Base-by-base conservation (phyloP, 2,113 vertebrate species). In the rabbit (Oryctolagus cuniculus) region DNA sequence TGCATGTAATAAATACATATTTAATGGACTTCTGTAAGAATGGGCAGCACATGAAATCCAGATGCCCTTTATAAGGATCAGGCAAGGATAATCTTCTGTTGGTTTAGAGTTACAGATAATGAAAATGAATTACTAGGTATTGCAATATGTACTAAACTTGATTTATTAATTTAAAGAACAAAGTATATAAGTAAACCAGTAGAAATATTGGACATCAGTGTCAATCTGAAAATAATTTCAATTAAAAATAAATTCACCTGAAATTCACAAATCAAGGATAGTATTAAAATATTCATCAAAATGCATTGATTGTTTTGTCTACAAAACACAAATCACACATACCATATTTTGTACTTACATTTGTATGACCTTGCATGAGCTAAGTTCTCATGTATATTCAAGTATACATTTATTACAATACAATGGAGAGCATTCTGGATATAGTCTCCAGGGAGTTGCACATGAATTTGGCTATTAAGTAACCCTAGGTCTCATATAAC, bases 61-160 rank as follows among this genome's bases (percentile, higher is more conserved):
- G 89, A 75, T 34, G 63, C 5, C 36, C 13, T 66, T 92, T 89
- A 77, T 53, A 81, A 90, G 55, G 17, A 80, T 11, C 12, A 31
- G n/a, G 2, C 44, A 66, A 55, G 38, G 25, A 86, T 88, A 70
- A 2, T 87, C 80, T 92, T 90, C 58, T 93, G 11, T 85, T 92
- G 15, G 11, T 83, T 95, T 90, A 61, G 22, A 74, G 25, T 51
- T 25, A 69, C 31, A 93, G 44, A 87, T 10, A 70, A 89, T 83
- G 78, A 82, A 74, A 97, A 93, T 19, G 34, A 95, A 17, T 25
- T n/a, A 61, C n/a, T 88, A 81, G 73, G 34, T 85, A 38, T 70
- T 93, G 95, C 90, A 88, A 70, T 90, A 85, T 16, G 75, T 97
- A 85, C 38, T 75, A 81, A 96, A 82, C 27, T 24, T 58, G 63